A percentile compares a stretch with the other conserved stretches of the same genome.
phyloP scores from a whole-genome alignment of 2,113 vertebrate genomes.

The Aepyceros melampus region DNA sequence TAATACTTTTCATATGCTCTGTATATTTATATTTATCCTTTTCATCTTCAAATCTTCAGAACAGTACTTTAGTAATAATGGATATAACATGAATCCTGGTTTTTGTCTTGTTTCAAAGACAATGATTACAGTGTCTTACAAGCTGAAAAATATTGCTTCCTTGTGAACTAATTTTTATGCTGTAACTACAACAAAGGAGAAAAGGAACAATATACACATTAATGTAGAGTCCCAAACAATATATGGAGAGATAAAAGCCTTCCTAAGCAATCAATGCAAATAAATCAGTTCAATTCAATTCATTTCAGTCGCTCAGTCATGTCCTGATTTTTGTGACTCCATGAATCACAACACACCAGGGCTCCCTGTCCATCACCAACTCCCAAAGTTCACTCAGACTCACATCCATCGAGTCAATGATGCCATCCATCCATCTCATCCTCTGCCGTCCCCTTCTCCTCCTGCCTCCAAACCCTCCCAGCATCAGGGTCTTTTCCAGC shows the following conservation, averaged over 20 bases:
- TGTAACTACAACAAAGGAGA: neutral
- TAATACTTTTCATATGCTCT: neutral
- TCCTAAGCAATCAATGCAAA: too few relatives aligned
- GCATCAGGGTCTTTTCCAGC: too few relatives aligned
- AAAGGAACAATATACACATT: neutral
- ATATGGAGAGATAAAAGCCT: too few relatives aligned
- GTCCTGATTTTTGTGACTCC: too few relatives aligned
- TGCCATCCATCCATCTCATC: too few relatives aligned
- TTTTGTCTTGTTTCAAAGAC: neutral
- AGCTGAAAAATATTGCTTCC: neutral
- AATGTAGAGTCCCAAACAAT: neutral
- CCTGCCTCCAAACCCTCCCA: too few relatives aligned
- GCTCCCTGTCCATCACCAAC: too few relatives aligned
- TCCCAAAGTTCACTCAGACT: too few relatives aligned
- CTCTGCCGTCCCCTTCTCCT: too few relatives aligned
- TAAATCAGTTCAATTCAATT: neutral
- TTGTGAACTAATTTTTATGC: neutral
- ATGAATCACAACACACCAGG: too few relatives aligned
- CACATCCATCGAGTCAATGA: too few relatives aligned
- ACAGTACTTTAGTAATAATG: neutral
- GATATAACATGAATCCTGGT: neutral
- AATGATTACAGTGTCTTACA: neutral
- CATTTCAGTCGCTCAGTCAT: too few relatives aligned
- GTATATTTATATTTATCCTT: neutral
- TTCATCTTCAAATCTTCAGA: neutral